Conservation (phyloP, 2,113 vertebrate genomes). For the Platysteira castanea region DNA sequence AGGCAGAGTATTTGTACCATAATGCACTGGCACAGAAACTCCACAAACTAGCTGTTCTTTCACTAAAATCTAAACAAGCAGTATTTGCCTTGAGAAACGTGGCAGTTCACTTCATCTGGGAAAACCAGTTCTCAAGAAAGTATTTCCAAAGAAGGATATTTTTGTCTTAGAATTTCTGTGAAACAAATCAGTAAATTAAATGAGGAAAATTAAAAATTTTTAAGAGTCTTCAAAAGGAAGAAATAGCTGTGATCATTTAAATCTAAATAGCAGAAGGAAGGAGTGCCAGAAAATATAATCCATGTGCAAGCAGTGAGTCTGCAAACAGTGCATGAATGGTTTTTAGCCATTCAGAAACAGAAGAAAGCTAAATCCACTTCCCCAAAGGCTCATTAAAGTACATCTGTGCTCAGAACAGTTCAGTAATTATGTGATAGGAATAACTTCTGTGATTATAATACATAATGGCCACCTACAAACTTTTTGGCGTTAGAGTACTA, state of each 20-base stretch:
- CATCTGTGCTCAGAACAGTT: neutral
- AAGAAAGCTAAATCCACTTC: neutral
- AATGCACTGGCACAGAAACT: neutral
- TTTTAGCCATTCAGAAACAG: neutral
- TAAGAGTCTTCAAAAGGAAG: neutral
- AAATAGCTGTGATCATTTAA: neutral
- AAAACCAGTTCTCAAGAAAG: neutral
- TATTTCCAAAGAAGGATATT: neutral
- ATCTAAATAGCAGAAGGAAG: neutral
- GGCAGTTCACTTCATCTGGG: neutral
- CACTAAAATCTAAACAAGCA: neutral
- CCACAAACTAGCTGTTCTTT: neutral
- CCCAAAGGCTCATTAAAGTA: neutral
- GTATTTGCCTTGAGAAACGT: neutral
- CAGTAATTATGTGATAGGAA: neutral
- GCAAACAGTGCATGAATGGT: neutral
- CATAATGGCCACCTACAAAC: neutral
- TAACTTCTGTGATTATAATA: neutral
- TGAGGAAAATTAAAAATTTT: neutral
- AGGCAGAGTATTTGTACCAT: neutral
- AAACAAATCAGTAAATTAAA: neutral
- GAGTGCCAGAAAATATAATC: neutral
- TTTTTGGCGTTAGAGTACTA: neutral
- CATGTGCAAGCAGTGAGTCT: neutral
- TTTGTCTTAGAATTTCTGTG: neutral